Evolutionary conservation across 1,140 invertebrate genomes (phyloP), one percentile per base, ranked within the genome.

Genomic region (Drosophila cardini): DNA sequence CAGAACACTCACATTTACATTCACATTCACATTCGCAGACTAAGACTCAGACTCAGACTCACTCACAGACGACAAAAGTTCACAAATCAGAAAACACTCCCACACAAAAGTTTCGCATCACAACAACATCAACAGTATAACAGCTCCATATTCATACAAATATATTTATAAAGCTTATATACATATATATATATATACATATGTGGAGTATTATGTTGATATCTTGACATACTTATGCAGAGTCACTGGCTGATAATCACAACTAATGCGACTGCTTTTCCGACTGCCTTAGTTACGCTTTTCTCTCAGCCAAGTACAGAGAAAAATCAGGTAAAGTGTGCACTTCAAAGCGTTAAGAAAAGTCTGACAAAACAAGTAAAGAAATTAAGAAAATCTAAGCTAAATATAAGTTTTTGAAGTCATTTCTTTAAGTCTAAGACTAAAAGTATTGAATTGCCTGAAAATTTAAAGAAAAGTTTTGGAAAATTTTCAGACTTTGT

Each of bases 81-180:
- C 76, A 87, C 84, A 89, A 87, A 87, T 87, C 83, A 87, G 32
- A 55, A 55, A 36, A 89, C 84, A 70, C 84, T 5, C 21, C 84
- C 75, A 89, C 84, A 76, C 79, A 74, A 57, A 56, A 69, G 70
- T 65, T 65, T 57, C 43, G 43, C 52, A 42, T 50, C 71, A 55
- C 45, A 53, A 38, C 32, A 55, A 38, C 32, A 55, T 16, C 56
- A 55, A 55, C 38, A 46, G 38, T 38, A 50, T 21, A 43, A 48
- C 26, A 45, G 48, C 48, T 68, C 21, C 32, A 42, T 30, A 53
- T 45, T 34, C 9, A 48, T 26, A 2, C n/a, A 57, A 8, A 48
- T 32, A 50, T 10, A 32, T 18, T n/a, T 16, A 61, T 46, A 57
- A 53, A 42, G 18, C 48, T 46, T 5, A 48, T 21, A 48, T 57